A percentile compares a stretch with the other conserved stretches of the same genome.
Conservation (phyloP, 2,888 invertebrate genomes). For the Bibio marci region DNA sequence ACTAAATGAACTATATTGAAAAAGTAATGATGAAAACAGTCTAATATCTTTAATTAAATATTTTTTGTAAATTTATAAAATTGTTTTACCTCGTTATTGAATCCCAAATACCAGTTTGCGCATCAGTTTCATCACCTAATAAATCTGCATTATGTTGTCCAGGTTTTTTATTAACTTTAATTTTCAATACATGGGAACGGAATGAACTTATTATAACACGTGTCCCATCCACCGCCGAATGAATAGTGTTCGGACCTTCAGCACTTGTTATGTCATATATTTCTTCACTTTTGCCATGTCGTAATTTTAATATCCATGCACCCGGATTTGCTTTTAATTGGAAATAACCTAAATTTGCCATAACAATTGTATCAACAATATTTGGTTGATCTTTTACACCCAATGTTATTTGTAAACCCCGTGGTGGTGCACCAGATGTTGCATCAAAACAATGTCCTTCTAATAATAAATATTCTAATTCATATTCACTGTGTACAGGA, state of each 20-base stretch:
- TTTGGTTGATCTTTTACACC: conserved; percentile 65
- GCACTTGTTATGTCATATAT: conserved; percentile 74
- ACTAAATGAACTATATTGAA: conserved; percentile 7
- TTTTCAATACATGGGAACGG: conserved; percentile 77
- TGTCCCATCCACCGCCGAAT: conserved; percentile 21
- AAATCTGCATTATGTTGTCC: conserved; percentile 77
- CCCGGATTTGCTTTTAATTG: conserved; percentile 97
- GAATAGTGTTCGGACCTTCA: conserved; percentile 34
- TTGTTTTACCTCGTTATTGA: conserved; percentile 81
- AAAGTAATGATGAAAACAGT: too few species aligned
- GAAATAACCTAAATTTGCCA: conserved; percentile 99
- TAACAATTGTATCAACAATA: conserved; percentile 94
- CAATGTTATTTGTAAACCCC: conserved; percentile 91
- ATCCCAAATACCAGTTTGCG: conserved; percentile 69
- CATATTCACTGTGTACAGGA: conserved; percentile 85
- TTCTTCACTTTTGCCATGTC: conserved; percentile 87
- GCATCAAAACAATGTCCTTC: conserved; percentile 94
- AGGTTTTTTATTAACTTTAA: conserved; percentile 79
- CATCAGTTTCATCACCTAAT: conserved; percentile 59
- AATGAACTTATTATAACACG: conserved; percentile 25
- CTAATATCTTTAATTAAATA: too few species aligned
- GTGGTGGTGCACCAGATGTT: conserved; percentile 76
- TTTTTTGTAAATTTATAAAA: too few species aligned
- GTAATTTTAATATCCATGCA: conserved; percentile 74
- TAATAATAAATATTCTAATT: conserved; percentile 81